Evolutionary conservation across 2,797 vertebrate species (phyloP).

Genomic region (Cuculus canorus): DNA sequence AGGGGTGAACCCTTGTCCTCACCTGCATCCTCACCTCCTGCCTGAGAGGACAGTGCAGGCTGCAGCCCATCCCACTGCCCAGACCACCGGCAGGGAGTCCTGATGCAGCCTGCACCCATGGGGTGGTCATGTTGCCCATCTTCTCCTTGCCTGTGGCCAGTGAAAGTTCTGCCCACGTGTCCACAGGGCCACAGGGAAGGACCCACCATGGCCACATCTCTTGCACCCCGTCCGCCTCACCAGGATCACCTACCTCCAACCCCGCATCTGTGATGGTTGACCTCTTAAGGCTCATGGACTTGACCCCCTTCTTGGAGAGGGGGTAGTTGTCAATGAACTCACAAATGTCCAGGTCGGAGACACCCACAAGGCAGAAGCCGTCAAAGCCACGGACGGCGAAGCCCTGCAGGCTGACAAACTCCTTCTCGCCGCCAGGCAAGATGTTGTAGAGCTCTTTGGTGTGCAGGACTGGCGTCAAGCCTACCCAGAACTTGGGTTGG

Average conservation of each 20-base stretch:
- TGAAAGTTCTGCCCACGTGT: background rate
- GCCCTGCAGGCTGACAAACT: conserved; percentile 96
- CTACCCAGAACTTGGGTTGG: conserved; percentile 98
- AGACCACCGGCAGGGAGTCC: background rate
- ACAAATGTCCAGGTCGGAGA: conserved; percentile 99
- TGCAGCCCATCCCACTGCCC: background rate
- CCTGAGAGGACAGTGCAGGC: background rate
- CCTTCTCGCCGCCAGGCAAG: conserved; percentile 91
- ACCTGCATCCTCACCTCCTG: background rate
- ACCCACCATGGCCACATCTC: accelerated
- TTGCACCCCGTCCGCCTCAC: accelerated
- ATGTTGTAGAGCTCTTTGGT: conserved; percentile 96
- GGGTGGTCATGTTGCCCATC: background rate
- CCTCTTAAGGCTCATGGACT: conserved; percentile 96
- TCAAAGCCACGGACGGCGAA: conserved; percentile 95
- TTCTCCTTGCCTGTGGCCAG: background rate
- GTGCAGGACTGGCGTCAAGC: conserved; percentile 92
- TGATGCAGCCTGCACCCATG: accelerated
- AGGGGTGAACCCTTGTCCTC: accelerated
- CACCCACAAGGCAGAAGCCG: conserved; percentile 96
- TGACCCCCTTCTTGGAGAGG: conserved; percentile 96
- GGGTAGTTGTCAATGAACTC: conserved; percentile 99
- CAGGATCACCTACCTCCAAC: conserved; percentile 85
- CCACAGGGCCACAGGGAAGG: background rate
- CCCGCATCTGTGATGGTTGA: conserved; percentile 98